Conservation (phyloP, 2,797 vertebrate genomes). For the Chloroceryle amazona region DNA sequence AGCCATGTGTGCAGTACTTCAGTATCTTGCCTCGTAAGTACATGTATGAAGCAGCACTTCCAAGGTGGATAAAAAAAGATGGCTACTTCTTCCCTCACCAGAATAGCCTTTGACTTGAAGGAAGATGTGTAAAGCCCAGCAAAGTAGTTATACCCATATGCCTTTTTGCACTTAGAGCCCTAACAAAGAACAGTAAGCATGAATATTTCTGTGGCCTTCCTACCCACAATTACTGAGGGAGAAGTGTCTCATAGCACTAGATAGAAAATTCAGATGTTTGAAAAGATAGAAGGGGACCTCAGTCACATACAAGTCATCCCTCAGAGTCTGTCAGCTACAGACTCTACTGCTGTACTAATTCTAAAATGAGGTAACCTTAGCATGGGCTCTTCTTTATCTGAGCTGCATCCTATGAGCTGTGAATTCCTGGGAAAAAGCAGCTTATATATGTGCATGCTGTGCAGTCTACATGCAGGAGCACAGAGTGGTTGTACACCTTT, state of each 20-base stretch:
- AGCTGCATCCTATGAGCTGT: neutral
- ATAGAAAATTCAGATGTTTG: neutral
- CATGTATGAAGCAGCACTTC: neutral
- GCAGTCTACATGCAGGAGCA: neutral
- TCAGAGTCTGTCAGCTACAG: neutral
- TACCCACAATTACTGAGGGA: neutral
- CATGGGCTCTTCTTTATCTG: neutral
- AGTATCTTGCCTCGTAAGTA: neutral
- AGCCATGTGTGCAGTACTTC: neutral
- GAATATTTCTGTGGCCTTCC: neutral
- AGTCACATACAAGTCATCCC: neutral
- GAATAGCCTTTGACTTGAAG: neutral
- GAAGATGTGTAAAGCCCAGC: neutral
- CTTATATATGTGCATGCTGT: accelerated
- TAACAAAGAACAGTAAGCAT: neutral
- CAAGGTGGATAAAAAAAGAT: neutral
- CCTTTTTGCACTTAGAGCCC: neutral
- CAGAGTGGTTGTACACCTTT: neutral
- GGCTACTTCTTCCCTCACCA: neutral
- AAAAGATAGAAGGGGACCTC: neutral
- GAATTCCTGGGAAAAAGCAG: neutral
- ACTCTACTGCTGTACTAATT: neutral
- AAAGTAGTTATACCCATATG: neutral
- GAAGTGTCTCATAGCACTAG: neutral
- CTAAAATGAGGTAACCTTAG: neutral